A percentile compares a stretch with the other conserved stretches of the same genome.
phyloP scores from a whole-genome alignment of 92 coral and sea anemone genomes.

The Siderastrea radians region DNA sequence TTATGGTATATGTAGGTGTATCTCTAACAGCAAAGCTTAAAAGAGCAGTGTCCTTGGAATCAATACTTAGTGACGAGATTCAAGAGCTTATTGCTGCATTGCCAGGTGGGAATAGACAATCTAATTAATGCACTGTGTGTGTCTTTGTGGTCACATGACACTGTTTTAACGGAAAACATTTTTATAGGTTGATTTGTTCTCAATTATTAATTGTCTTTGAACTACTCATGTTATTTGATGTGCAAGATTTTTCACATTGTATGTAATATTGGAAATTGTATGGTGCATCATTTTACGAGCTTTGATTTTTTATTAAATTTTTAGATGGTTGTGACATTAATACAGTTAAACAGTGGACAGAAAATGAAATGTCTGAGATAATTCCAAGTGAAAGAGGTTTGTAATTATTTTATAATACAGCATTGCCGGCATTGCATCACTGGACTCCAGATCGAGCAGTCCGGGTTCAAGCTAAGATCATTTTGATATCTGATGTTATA shows the following conservation, averaged over 20 bases:
- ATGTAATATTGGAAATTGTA: not conserved
- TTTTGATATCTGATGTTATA: too few relatives aligned
- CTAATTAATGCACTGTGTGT: not conserved
- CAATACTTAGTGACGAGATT: slow-evolving; percentile 38
- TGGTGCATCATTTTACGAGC: not conserved
- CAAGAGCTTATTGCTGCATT: slow-evolving; percentile 31
- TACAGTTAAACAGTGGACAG: slow-evolving; percentile 37
- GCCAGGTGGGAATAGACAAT: slow-evolving; percentile 9
- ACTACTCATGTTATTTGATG: too few relatives aligned
- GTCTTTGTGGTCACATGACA: not conserved
- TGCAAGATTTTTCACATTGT: not conserved
- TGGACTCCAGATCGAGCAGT: too few relatives aligned
- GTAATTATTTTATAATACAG: not conserved
- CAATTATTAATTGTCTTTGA: too few relatives aligned
- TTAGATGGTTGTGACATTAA: slow-evolving; percentile 30
- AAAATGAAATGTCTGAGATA: slow-evolving; percentile 31
- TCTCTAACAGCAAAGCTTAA: slow-evolving; percentile 6
- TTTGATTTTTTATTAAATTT: not conserved
- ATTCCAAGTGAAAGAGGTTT: slow-evolving; percentile 40
- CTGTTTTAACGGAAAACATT: not conserved
- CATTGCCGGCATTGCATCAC: too few relatives aligned
- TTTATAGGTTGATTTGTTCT: not conserved
- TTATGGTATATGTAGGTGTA: not conserved
- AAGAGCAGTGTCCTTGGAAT: slow-evolving; percentile 22
- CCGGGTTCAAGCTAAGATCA: too few relatives aligned